Percentiles rank a stretch among this genome's conserved stretches.
Evolutionary conservation across 1,140 invertebrate genomes (phyloP).

Genomic region (Heliconius hermathena): DNA sequence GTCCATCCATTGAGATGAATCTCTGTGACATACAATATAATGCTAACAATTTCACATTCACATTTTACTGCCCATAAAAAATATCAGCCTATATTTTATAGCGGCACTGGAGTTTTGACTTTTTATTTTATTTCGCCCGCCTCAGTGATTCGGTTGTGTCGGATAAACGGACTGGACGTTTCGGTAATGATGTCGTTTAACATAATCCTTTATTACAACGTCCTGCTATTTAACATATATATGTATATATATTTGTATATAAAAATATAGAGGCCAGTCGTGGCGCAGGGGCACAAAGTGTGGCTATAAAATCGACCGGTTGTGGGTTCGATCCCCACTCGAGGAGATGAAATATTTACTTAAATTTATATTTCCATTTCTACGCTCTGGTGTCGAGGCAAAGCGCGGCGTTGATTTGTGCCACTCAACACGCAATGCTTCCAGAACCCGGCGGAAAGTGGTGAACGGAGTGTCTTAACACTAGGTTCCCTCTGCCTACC

Average conservation of each 20-base stretch:
- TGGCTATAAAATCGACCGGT: too few species aligned
- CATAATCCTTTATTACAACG: conserved; percentile 31
- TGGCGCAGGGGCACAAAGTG: too few species aligned
- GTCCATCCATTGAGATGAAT: conserved; percentile 43
- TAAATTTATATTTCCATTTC: too few species aligned
- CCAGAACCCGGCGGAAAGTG: too few species aligned
- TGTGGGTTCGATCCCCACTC: too few species aligned
- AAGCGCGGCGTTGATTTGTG: too few species aligned
- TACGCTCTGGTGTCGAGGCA: too few species aligned
- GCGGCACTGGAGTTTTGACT: conserved; percentile 44
- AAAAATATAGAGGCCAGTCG: too few species aligned
- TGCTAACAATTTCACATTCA: conserved; percentile 56
- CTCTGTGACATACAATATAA: conserved; percentile 44
- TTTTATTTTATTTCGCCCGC: conserved; percentile 48
- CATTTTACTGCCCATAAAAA: conserved; percentile 66
- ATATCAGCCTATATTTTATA: conserved; percentile 59
- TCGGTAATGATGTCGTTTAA: conserved; percentile 34
- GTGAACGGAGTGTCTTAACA: too few species aligned
- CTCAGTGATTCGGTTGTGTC: conserved; percentile 44
- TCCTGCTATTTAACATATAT: not conserved
- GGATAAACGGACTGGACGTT: conserved; percentile 37
- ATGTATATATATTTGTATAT: not conserved
- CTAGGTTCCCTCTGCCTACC: too few species aligned
- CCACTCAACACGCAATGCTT: too few species aligned
- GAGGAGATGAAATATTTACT: too few species aligned